Percentiles rank a stretch among this genome's conserved stretches.
phyloP scores from a whole-genome alignment of 1,140 invertebrate genomes.

The Zaprionus gabonicus region DNA sequence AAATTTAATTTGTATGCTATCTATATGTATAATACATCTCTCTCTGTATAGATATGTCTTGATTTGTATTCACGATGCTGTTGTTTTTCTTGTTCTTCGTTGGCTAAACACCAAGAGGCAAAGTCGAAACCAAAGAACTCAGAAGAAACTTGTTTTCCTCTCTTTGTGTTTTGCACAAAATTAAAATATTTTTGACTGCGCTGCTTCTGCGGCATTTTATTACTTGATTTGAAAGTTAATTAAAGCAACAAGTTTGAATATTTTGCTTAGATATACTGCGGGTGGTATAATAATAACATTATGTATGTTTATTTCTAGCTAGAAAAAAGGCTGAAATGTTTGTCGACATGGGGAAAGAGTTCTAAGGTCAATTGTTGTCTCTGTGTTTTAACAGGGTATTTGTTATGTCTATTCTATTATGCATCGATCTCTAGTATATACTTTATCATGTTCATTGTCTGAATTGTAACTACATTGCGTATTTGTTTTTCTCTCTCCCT shows the following conservation, averaged over 20 bases:
- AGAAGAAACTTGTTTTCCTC: conserved; percentile 10
- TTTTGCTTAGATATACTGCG: conserved; percentile 18
- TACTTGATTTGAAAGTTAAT: conserved; percentile 38
- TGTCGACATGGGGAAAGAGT: not conserved
- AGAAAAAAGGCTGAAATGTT: not conserved
- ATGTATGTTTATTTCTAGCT: conserved; percentile 27
- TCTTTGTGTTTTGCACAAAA: not conserved
- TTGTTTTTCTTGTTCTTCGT: conserved; percentile 35
- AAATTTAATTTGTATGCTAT: conserved; percentile 57
- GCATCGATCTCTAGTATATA: not conserved
- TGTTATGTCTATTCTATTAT: not conserved
- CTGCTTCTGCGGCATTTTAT: conserved; percentile 28
- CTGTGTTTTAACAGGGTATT: not conserved
- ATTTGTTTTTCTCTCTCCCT: conserved; percentile 38
- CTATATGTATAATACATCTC: conserved; percentile 18
- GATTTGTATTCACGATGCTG: conserved; percentile 13
- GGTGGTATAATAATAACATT: not conserved
- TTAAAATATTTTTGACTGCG: conserved; percentile 16
- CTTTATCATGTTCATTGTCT: not conserved
- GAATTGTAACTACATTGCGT: conserved; percentile 9
- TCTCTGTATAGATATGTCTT: conserved; percentile 11
- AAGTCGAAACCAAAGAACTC: conserved; percentile 33
- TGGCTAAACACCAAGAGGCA: conserved; percentile 52
- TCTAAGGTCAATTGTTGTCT: not conserved
- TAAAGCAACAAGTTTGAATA: conserved; percentile 25